Evolutionary conservation across 92 coral and sea anemone species (phyloP), one percentile per base, ranked within the genome.

Genomic region (Porites divaricata): DNA sequence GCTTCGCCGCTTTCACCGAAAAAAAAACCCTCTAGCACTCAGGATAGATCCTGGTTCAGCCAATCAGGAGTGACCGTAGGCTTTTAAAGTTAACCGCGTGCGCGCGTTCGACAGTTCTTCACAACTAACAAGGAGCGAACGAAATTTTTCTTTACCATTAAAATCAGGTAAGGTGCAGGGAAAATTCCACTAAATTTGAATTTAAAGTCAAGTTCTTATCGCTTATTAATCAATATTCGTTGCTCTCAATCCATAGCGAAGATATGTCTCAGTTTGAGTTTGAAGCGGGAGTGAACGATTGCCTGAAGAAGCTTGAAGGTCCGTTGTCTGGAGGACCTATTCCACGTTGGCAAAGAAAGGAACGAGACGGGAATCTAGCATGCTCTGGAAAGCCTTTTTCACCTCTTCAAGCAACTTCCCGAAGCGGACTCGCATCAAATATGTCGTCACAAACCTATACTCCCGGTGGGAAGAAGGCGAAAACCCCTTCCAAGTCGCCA

Each of bases 281-380:
- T 76, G 99, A 93, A 80, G 83, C 89, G 72, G 97, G 94, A 49
- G 88, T 96, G 19, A 94, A 96, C 25, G 99, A 95, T 61, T 95
- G 98, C 80, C 81, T 96, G 26, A 92, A 88, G 70, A 92, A 89
- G 50, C 89, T 96, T 77, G 93, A 95, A 85, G 99, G 95, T 14
- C 99, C 98, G 10, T 70, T 96, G 67, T 87, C 86, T n/a, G 93
- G 75, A 41, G 98, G 95, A 1, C 95, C 97, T 8, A 87, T 89
- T 50, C 98, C 98, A 23, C 95, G 99, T 41, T 96, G 99, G 99
- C 96, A 96, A 77, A 88, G 99, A 53, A 96, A 95, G 67, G 89
- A 90, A 54, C 61, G 78, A 56, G 92, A 94, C 48, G 74, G 81
- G 61, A 81, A 63, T 78, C 84, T 86, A 23, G 15, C 81, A 21